phyloP scores from a whole-genome alignment of 2,113 vertebrate genomes.

The Ciconia boyciana region DNA sequence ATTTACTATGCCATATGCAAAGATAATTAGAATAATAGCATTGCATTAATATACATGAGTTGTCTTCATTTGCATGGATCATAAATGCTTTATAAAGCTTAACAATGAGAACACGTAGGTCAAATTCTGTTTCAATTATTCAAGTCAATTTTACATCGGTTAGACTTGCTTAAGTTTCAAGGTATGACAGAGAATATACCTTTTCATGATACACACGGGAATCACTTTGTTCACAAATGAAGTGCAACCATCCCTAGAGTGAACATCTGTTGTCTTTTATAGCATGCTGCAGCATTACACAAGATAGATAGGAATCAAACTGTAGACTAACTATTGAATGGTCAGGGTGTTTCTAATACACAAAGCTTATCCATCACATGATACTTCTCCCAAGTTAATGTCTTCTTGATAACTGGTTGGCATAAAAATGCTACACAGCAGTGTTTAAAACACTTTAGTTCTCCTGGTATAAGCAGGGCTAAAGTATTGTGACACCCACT shows the following conservation, averaged over 20 bases:
- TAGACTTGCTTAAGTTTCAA: background rate
- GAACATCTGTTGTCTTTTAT: background rate
- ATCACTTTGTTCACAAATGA: background rate
- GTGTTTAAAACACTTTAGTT: background rate
- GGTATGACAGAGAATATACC: background rate
- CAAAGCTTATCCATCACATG: fast-evolving
- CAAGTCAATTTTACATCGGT: background rate
- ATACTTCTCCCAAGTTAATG: background rate
- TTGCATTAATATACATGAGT: background rate
- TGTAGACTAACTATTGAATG: background rate
- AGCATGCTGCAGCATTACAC: background rate
- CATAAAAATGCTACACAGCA: background rate
- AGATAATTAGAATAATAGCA: background rate
- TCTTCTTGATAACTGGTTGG: background rate
- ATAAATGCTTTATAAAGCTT: background rate
- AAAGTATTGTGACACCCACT: background rate
- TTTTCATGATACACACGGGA: background rate
- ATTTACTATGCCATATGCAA: constrained; percentile 29
- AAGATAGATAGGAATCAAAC: background rate
- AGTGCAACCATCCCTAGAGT: background rate
- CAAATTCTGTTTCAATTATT: background rate
- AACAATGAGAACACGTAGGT: background rate
- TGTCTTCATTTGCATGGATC: background rate
- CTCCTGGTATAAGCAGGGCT: background rate
- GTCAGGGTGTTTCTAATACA: background rate